Evolutionary conservation across 2,888 invertebrate species (phyloP).

Genomic region (Drosophila falleni): DNA sequence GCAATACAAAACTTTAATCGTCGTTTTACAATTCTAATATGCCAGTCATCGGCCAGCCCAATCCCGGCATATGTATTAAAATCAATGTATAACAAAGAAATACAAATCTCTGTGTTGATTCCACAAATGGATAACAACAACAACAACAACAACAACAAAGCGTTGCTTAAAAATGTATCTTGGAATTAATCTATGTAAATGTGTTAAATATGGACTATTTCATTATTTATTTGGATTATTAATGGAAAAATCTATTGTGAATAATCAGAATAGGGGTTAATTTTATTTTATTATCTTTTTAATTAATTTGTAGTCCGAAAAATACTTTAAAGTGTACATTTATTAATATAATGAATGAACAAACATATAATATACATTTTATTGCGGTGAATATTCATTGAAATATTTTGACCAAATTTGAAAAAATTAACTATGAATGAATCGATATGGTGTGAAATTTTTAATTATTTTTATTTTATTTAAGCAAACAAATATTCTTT

Average conservation of each 20-base stretch:
- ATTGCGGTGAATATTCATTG: conserved; percentile 1
- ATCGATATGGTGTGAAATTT: conserved; percentile 5
- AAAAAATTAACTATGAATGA: not conserved
- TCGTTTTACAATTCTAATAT: conserved; percentile 70
- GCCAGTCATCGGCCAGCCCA: conserved; percentile 43
- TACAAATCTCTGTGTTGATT: conserved; percentile 38
- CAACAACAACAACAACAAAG: conserved; percentile 8
- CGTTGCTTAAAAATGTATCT: conserved; percentile 8
- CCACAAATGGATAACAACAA: conserved; percentile 15
- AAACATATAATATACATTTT: not conserved
- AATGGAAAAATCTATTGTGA: not conserved
- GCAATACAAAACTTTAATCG: conserved; percentile 72
- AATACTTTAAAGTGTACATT: not conserved
- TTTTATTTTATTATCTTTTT: not conserved
- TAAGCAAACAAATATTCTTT: not conserved
- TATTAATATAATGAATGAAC: not conserved
- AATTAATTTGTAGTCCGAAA: not conserved
- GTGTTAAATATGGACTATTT: conserved; percentile 3
- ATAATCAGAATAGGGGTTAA: not conserved
- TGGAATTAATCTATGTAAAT: not conserved
- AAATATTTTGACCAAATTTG: not conserved
- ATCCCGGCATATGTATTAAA: conserved; percentile 50
- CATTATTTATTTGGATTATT: not conserved
- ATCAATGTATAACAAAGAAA: conserved; percentile 51
- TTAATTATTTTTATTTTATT: not conserved